Evolutionary conservation across 1,140 invertebrate genomes (phyloP), one percentile per base, ranked within the genome.

Genomic region (Drosophila lowei): DNA sequence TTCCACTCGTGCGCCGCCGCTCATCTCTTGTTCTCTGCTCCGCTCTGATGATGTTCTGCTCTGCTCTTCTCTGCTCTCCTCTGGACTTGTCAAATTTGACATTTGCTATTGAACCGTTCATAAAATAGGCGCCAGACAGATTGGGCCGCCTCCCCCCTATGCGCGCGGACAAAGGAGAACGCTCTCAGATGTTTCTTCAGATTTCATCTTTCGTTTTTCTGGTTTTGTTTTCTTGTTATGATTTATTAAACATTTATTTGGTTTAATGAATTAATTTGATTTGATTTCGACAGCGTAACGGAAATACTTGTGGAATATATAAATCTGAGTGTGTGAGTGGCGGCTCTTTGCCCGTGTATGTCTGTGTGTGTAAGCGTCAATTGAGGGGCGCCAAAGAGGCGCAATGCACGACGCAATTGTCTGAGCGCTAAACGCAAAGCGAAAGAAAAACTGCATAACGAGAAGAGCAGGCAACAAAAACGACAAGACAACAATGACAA

Each of bases 261-360:
- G 74, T 63, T 76, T 81, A 80, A 86, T 86, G 81, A 86, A 86
- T 86, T 86, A 86, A 88, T 86, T 78, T 86, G 77, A 81, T 86
- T 81, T 81, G 53, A 77, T 80, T 86, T 71, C 68, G 54, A 86
- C 80, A 76, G 58, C 58, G 72, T 67, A 79, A 79, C 58, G 72
- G 61, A 76, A 67, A 63, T 47, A 38, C 34, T 38, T 38, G 34
- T 38, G 11, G 34, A 13, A 38, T 38, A 38, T 4, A 38, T 13
- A 11, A 38, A 13, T 38, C 34, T 38, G 3, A 4, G 3, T 38
- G 1, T 38, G 28, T 8, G 41, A 0, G 9, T 16, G 11, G n/a
- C n/a, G n/a, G n/a, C n/a, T n/a, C n/a, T n/a, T n/a, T n/a, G n/a
- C n/a, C n/a, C 49, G 43, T 58, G 38, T 7, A 8, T 34, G 15